Evolutionary conservation across 2,888 invertebrate genomes (phyloP).

Genomic region (Drosophila hamatofila): DNA sequence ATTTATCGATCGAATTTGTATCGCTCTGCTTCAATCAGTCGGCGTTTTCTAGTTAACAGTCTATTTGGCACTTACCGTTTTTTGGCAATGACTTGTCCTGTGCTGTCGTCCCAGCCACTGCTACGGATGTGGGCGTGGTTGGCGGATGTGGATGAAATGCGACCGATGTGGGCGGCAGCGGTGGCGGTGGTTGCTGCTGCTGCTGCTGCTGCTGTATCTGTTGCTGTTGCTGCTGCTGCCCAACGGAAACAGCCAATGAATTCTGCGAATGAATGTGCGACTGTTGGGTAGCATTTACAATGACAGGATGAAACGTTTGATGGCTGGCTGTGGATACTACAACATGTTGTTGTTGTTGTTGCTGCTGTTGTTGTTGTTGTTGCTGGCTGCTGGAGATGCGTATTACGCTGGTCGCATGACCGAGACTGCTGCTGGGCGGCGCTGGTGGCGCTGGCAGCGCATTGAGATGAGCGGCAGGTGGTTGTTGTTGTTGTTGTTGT

Average conservation of each 20-base stretch:
- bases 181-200: conserved; percentile 74
- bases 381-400: conserved; percentile 90
- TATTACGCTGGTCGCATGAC: conserved; percentile 92
- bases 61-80: conserved; percentile 83
- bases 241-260: conserved; percentile 60
- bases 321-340: conserved; percentile 56
- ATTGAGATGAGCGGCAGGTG: conserved; percentile 75
- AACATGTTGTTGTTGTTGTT: conserved; percentile 79
- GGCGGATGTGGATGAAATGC: conserved; percentile 75
- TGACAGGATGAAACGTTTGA: conserved; percentile 88
- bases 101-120: conserved; percentile 69
- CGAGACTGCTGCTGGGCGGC: conserved; percentile 83
- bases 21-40: not conserved
- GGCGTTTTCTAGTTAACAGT: conserved; percentile 1
- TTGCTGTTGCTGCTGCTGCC: conserved; percentile 63
- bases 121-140: conserved; percentile 69
- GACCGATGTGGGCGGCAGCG: conserved; percentile 63
- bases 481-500: conserved; percentile 61
- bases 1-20: not conserved
- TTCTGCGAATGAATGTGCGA: conserved; percentile 85
- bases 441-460: conserved; percentile 64
- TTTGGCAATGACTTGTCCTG: conserved; percentile 86
- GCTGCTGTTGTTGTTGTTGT: conserved; percentile 46
- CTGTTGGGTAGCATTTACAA: conserved; percentile 92
- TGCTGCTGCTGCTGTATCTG: conserved; percentile 66